These are phyloP conservation scores for Dynastes grantii DNA, from an alignment of 2,888 invertebrate species.

Conservation along the genomic window DNA sequence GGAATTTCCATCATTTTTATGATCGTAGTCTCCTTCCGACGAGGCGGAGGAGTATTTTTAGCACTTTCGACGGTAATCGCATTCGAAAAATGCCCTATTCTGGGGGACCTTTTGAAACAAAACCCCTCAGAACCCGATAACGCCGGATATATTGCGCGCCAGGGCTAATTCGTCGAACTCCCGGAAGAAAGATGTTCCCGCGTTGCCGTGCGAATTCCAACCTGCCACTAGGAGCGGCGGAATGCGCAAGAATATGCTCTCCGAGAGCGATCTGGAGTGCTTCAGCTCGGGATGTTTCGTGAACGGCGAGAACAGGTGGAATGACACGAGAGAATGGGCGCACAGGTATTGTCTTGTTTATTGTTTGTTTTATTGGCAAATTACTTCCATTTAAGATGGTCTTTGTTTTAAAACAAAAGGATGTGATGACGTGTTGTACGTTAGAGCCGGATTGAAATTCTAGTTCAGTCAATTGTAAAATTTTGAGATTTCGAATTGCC, in stretches of 20 bases:
- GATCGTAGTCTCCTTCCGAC: not conserved
- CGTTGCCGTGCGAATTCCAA: constrained; percentile 53
- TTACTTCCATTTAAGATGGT: not conserved
- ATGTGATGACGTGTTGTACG: not conserved
- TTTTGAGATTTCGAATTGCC: too few species aligned
- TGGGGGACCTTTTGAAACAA: too few species aligned
- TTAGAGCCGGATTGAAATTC: too few species aligned
- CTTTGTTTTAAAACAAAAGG: not conserved
- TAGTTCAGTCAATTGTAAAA: too few species aligned
- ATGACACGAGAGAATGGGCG: constrained; percentile 74
- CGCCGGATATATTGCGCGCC: constrained; percentile 74
- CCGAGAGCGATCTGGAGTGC: constrained; percentile 74
- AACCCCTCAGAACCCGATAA: constrained; percentile 73
- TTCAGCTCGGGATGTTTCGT: constrained; percentile 72
- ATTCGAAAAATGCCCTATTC: constrained; percentile 73
- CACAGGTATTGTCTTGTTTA: constrained; percentile 73
- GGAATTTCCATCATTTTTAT: not conserved
- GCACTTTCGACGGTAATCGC: not conserved
- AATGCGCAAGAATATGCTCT: constrained; percentile 55
- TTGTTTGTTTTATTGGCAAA: not conserved
- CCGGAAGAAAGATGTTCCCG: constrained; percentile 67
- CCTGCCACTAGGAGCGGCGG: not conserved
- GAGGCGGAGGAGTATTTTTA: not conserved
- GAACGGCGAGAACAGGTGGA: constrained; percentile 69
- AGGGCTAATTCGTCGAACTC: constrained; percentile 74